Evolutionary conservation across 2,888 invertebrate species (phyloP).

Genomic region (Callosobruchus maculatus): DNA sequence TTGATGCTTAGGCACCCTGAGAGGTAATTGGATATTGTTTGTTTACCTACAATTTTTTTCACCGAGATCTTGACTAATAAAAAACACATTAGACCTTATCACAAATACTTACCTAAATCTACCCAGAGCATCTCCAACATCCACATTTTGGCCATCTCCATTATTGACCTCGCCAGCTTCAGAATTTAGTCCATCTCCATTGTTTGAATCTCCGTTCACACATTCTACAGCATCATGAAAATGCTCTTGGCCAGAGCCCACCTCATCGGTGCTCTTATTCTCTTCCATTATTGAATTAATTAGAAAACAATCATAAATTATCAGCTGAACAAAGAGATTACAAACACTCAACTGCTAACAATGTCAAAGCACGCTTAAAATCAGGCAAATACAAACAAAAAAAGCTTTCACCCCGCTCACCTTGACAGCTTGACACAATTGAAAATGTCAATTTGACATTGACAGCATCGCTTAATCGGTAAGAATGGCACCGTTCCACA

Average conservation of each 20-base stretch:
- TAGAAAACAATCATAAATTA: background rate
- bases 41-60: too few relatives aligned
- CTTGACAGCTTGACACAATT: too few relatives aligned
- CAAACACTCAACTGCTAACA: background rate
- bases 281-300: background rate
- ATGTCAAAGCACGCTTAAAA: too few relatives aligned
- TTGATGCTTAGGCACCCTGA: too few relatives aligned
- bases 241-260: constrained; percentile 20
- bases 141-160: constrained; percentile 31
- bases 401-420: too few relatives aligned
- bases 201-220: background rate
- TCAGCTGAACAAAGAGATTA: background rate
- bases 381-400: too few relatives aligned
- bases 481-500: too few relatives aligned
- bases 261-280: constrained; percentile 20
- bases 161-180: constrained; percentile 30
- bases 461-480: too few relatives aligned
- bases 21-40: too few relatives aligned
- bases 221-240: constrained; percentile 29
- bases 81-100: background rate
- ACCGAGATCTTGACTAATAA: background rate
- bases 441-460: too few relatives aligned
- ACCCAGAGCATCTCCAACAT: constrained; percentile 34
- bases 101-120: constrained; percentile 33
- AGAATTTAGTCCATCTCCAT: constrained; percentile 30